These are phyloP conservation scores for Anagyrus pseudococci DNA, from an alignment of 2,888 invertebrate genomes.

Conservation along the genomic window DNA sequence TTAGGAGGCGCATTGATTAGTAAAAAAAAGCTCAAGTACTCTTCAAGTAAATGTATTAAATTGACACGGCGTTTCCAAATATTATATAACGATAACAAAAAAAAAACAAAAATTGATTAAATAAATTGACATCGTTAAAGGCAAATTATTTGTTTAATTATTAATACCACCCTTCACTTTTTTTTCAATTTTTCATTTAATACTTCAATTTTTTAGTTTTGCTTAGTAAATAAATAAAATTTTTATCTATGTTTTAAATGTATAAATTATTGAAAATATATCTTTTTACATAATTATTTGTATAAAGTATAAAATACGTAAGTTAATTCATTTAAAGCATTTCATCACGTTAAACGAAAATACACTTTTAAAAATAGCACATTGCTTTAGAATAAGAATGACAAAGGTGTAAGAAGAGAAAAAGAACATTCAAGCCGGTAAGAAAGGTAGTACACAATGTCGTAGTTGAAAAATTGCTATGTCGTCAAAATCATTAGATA, in stretches of 20 bases:
- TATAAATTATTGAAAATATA: neutral
- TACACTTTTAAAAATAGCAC: slow-evolving; percentile 28
- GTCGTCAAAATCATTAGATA: too few relatives aligned
- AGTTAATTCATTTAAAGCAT: slow-evolving; percentile 19
- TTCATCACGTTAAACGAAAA: slow-evolving; percentile 10
- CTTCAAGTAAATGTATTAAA: slow-evolving; percentile 46
- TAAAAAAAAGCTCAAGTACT: slow-evolving; percentile 36
- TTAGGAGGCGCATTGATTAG: too few relatives aligned
- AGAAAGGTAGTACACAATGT: too few relatives aligned
- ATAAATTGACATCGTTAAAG: slow-evolving; percentile 58
- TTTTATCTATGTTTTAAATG: neutral
- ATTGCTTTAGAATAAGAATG: neutral
- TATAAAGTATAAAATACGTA: too few relatives aligned
- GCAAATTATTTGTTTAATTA: slow-evolving; percentile 15
- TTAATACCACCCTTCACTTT: slow-evolving; percentile 5
- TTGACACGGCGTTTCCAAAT: slow-evolving; percentile 50
- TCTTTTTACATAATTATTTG: neutral
- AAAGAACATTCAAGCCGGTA: too few relatives aligned
- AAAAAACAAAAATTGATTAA: too few relatives aligned
- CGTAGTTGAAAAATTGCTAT: too few relatives aligned
- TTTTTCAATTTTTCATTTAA: neutral
- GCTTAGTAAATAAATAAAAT: neutral
- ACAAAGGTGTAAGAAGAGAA: too few relatives aligned
- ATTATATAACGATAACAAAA: slow-evolving; percentile 55
- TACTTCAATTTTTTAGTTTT: too few relatives aligned